A percentile compares a stretch with the other conserved stretches of the same genome.
Conservation (phyloP, 2,797 vertebrate genomes). For the Hapalemur alaotrensis region DNA sequence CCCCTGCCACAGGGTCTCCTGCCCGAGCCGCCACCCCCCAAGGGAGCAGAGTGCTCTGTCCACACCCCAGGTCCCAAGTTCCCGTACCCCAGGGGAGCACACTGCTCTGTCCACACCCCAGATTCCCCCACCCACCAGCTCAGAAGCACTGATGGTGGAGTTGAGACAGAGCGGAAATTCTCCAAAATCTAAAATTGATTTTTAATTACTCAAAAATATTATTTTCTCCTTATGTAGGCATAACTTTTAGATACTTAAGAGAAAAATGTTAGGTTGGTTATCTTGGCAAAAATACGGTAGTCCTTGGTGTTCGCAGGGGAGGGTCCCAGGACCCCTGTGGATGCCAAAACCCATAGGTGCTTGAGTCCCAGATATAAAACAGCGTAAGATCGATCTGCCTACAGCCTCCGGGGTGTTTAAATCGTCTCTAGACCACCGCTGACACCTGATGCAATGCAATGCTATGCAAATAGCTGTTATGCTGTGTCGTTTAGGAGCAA, state of each 20-base stretch:
- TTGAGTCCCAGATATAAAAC: background rate
- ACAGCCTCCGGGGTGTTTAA: background rate
- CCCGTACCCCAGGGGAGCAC: background rate
- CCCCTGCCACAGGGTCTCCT: background rate
- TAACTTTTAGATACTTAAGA: background rate
- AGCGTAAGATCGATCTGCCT: background rate
- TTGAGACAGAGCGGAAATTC: background rate
- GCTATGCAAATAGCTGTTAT: background rate
- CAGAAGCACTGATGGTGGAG: background rate
- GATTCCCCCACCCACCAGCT: background rate
- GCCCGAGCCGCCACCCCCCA: background rate
- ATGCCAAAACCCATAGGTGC: background rate
- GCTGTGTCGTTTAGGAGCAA: background rate
- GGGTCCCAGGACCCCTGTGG: background rate
- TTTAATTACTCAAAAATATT: background rate
- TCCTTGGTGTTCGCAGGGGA: background rate
- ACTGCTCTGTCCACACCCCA: background rate
- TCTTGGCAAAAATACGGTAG: background rate
- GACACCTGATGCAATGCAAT: background rate
- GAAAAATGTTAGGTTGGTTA: background rate
- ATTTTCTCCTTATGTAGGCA: background rate
- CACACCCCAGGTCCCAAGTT: background rate
- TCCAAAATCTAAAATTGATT: background rate
- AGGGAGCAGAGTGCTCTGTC: background rate
- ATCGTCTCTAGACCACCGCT: background rate